phyloP scores from a whole-genome alignment of 2,888 invertebrate genomes.

The Opisthograptis luteolata region DNA sequence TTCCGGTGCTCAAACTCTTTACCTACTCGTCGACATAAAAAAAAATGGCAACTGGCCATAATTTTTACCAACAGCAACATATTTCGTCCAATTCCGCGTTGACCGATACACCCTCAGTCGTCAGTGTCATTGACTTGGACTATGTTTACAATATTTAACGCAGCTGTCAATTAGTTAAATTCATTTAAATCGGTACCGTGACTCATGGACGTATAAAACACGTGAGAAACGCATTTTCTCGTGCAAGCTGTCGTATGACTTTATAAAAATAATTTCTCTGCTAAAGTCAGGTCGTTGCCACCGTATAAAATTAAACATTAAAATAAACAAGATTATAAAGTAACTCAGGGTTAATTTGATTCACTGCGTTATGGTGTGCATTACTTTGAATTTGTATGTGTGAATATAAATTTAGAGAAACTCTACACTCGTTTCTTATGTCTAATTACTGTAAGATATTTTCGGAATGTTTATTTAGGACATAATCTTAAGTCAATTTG shows the following conservation, averaged over 20 bases:
- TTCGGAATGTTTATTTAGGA: too few relatives aligned
- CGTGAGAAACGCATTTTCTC: conserved; percentile 37
- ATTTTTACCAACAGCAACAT: neutral
- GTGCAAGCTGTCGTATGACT: conserved; percentile 38
- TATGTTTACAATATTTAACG: conserved; percentile 30
- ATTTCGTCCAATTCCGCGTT: conserved; percentile 9
- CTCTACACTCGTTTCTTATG: neutral
- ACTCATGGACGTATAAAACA: conserved; percentile 29
- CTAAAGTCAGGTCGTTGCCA: conserved; percentile 67
- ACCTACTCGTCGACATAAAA: too few relatives aligned
- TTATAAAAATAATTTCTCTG: conserved; percentile 43
- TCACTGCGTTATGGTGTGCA: conserved; percentile 51
- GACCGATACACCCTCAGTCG: conserved; percentile 28
- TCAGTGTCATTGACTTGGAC: conserved; percentile 27
- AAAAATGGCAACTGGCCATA: neutral
- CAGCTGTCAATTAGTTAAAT: conserved; percentile 25
- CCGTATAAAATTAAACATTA: conserved; percentile 80
- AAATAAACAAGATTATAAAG: conserved; percentile 79
- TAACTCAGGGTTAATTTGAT: conserved; percentile 72
- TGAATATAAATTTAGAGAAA: conserved; percentile 23
- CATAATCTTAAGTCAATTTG: too few relatives aligned
- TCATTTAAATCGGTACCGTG: conserved; percentile 24
- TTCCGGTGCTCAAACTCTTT: too few relatives aligned
- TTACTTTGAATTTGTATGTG: conserved; percentile 50
- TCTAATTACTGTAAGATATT: neutral